Base-by-base conservation (phyloP, 30 jellyfish, hydroid and myxozoan genomes). In the Cassiopea andromeda region DNA sequence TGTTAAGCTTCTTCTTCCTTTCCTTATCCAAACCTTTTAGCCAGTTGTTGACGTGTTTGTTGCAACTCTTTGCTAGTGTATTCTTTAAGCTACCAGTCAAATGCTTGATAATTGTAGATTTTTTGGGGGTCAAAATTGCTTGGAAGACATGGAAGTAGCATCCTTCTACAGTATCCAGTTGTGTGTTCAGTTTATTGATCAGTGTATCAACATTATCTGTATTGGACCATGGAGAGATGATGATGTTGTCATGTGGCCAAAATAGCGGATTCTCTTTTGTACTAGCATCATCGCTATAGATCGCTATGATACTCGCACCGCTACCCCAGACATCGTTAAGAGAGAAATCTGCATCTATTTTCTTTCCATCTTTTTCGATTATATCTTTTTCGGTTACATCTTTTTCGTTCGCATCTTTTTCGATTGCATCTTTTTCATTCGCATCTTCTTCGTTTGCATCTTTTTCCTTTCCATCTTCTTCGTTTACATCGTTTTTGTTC, bases 181-280 rank as follows among this genome's bases (percentile, higher is more conserved):
- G 60, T 58, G 75, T 69, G 75, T 94, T 73, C 18, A 94, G 64
- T 16, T 80, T 83, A 72, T 46, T 69, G 16, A 85, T 46, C 60
- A 94, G 90, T 9, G 81, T 60, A 18, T 77, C 66, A 44, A 60
- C 77, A 46, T 70, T 58, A 6, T 89, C 79, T 6, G 98, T 94
- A 76, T 94, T 68, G 6, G 83, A 93, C 98, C 98, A 94, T 0
- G 98, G 98, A n/a, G 97, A 83, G n/a, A n/a, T n/a, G 79, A 44
- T 60, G 13, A 94, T 94, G n/a, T 60, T 54, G 14, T 49, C 57
- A 14, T 59, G 75, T 1, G 88, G 54, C 98, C 98, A 94, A 27
- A 89, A 87, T 15, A 44, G 9, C 14, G 87, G 82, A 58, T 70
- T 69, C 78, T 67, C 77, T 69, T 82, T 69, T 17, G 82, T 87